phyloP scores from a whole-genome alignment of 2,888 invertebrate species.

The Epinotia demarniana region DNA sequence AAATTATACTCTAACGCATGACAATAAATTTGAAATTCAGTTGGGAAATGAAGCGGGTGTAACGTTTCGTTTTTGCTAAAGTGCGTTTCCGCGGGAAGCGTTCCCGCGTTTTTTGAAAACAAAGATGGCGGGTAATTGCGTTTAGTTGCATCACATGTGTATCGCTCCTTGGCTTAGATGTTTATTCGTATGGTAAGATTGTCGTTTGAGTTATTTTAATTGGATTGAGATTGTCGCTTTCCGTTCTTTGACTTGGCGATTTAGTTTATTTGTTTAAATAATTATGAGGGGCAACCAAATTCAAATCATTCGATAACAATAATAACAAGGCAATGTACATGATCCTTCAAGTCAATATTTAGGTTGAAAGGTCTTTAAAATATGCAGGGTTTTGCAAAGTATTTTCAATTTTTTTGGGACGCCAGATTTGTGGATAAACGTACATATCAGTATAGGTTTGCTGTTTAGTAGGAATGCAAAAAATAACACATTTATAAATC shows the following conservation, averaged over 20 bases:
- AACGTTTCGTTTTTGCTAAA: conserved; percentile 9
- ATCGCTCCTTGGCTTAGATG: conserved; percentile 44
- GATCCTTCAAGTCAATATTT: background rate
- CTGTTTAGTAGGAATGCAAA: too few relatives aligned
- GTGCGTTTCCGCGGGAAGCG: conserved; percentile 40
- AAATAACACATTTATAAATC: too few relatives aligned
- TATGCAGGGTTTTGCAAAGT: too few relatives aligned
- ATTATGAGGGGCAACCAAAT: background rate
- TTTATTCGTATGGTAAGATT: conserved; percentile 33
- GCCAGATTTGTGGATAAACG: too few relatives aligned
- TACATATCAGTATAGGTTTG: too few relatives aligned
- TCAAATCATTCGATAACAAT: background rate
- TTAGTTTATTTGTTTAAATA: background rate
- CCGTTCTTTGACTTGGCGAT: conserved; percentile 37
- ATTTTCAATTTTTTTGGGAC: too few relatives aligned
- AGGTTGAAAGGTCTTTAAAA: conserved; percentile 1
- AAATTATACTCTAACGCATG: background rate
- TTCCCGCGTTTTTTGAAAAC: conserved; percentile 45
- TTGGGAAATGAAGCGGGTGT: background rate
- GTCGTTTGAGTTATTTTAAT: conserved; percentile 41
- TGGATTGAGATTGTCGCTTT: conserved; percentile 32
- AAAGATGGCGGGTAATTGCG: conserved; percentile 42
- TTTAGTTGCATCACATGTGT: conserved; percentile 43
- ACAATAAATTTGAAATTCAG: background rate
- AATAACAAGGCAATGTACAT: background rate